phyloP scores from a whole-genome alignment of 2,113 vertebrate species.

The Leptobrachium leishanense region DNA sequence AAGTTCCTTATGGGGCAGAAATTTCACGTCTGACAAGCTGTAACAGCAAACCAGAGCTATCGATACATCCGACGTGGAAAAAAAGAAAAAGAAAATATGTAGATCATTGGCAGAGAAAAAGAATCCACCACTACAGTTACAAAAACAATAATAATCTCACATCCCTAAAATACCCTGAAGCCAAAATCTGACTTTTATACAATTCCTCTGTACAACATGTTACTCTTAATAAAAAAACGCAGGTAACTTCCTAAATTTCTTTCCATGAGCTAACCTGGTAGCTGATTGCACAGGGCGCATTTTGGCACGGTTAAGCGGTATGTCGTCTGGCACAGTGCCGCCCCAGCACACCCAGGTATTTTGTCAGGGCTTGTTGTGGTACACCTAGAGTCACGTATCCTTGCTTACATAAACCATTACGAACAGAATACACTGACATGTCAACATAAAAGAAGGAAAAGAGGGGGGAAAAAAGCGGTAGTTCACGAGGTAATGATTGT shows the following conservation, averaged over 20 bases:
- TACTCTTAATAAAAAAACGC: constrained; percentile 6
- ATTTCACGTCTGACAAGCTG: neutral
- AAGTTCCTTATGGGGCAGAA: neutral
- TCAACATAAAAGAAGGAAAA: constrained; percentile 17
- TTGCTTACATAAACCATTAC: constrained; percentile 49
- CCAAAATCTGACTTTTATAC: constrained; percentile 9
- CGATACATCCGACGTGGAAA: neutral
- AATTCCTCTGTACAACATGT: neutral
- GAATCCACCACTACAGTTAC: constrained; percentile 8
- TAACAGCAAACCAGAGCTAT: neutral
- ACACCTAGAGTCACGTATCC: constrained; percentile 41
- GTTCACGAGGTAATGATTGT: constrained; percentile 44
- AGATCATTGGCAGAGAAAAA: constrained; percentile 17
- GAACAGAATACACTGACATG: constrained; percentile 41
- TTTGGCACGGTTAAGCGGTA: constrained; percentile 28
- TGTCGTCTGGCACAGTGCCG: constrained; percentile 34
- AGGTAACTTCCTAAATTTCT: constrained; percentile 1
- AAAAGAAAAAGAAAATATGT: neutral
- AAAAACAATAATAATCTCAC: constrained; percentile 19
- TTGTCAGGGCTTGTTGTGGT: constrained; percentile 34
- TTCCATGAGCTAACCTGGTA: constrained; percentile 31
- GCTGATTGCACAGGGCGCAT: neutral
- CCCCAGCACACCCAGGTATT: constrained; percentile 30
- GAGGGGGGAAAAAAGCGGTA: neutral
- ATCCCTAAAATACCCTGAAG: neutral